These are phyloP conservation scores for Heterocephalus glaber DNA, from an alignment of 2,113 vertebrate species.

Conservation along the genomic window DNA sequence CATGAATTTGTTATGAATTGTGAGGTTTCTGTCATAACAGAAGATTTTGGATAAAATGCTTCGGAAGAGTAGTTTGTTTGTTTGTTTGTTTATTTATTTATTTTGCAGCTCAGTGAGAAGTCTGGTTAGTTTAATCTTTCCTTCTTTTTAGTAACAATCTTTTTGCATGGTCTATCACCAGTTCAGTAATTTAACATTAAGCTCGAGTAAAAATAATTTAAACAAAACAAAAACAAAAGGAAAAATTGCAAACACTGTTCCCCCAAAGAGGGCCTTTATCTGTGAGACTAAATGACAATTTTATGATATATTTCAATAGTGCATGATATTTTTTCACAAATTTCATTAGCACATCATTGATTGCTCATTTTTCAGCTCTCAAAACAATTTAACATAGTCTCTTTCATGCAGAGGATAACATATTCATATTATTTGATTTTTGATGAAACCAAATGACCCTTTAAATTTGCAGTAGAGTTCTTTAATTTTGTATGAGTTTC, in stretches of 20 bases:
- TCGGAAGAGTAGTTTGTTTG: background rate
- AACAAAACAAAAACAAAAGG: background rate
- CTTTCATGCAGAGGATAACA: constrained; percentile 86
- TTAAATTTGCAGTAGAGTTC: constrained; percentile 86
- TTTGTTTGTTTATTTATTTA: background rate
- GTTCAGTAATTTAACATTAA: constrained; percentile 66
- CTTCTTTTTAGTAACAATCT: constrained; percentile 42
- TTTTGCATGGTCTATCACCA: constrained; percentile 25
- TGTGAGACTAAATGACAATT: constrained; percentile 67
- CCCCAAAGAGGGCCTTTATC: constrained; percentile 51
- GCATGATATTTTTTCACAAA: constrained; percentile 83
- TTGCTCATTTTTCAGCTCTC: constrained; percentile 86
- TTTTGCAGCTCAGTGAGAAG: background rate
- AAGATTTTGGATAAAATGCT: background rate
- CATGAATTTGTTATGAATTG: constrained; percentile 28
- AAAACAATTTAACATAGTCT: constrained; percentile 86
- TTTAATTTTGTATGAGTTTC: constrained; percentile 89
- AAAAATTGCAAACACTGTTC: background rate
- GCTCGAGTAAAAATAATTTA: background rate
- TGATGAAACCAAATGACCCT: constrained; percentile 88
- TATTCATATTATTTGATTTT: constrained; percentile 89
- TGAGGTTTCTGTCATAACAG: constrained; percentile 18
- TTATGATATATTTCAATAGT: constrained; percentile 81
- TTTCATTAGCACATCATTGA: constrained; percentile 86
- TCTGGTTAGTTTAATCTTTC: constrained; percentile 61